phyloP scores from a whole-genome alignment of 2,797 vertebrate genomes.

The Cyclopterus lumpus region DNA sequence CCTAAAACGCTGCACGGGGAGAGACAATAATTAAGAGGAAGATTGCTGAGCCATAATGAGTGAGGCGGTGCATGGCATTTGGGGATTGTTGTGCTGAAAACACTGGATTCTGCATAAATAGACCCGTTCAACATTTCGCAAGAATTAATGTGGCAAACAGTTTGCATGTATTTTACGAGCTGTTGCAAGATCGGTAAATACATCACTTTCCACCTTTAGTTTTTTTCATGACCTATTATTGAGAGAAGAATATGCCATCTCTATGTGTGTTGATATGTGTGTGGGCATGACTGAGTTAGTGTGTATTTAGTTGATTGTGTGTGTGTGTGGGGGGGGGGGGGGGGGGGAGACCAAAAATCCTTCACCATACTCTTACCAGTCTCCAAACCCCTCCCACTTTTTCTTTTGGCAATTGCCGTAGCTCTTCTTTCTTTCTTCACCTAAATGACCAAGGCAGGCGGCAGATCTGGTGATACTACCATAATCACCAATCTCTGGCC shows the following conservation, averaged over 20 bases:
- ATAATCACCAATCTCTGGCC: no score
- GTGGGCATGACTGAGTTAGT: slow-evolving; percentile 14
- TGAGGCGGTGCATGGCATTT: slow-evolving; percentile 25
- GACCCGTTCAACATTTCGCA: neutral
- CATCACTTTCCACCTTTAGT: neutral
- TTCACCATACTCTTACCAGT: no score
- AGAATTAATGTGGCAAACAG: neutral
- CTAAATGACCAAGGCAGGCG: no score
- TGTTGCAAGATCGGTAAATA: neutral
- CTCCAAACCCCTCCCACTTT: no score
- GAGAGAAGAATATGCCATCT: neutral
- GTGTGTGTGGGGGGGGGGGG: no score
- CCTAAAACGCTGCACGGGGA: neutral
- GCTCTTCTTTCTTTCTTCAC: no score
- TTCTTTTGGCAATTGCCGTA: no score
- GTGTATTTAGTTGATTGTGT: slow-evolving; percentile 20
- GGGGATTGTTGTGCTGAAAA: slow-evolving; percentile 15
- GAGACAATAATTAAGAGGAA: neutral
- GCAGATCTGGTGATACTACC: no score
- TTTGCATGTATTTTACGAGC: neutral
- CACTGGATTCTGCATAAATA: neutral
- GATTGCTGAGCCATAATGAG: slow-evolving; percentile 26
- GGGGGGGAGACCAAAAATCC: no score
- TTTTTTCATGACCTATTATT: neutral
- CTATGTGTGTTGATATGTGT: neutral